Conservation (phyloP, 2,113 vertebrate species). For the Oxyruncus cristatus region DNA sequence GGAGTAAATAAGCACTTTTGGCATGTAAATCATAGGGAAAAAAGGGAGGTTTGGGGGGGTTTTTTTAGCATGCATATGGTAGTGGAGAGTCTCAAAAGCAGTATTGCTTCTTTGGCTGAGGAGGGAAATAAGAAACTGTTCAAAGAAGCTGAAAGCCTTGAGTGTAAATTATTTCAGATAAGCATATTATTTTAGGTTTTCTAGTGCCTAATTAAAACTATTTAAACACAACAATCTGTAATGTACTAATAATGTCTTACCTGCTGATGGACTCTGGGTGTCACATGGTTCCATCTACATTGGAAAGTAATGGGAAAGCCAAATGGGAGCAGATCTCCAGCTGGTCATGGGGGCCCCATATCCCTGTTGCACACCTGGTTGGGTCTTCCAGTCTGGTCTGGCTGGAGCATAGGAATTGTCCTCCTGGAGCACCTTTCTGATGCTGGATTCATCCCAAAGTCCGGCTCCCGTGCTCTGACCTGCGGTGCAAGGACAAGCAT, state of each 20-base stretch:
- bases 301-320: background rate
- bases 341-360: background rate
- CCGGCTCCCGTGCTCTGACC: background rate
- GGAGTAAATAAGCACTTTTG: background rate
- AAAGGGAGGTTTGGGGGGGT: background rate
- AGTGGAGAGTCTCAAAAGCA: background rate
- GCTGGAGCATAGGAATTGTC: background rate
- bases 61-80: background rate
- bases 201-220: background rate
- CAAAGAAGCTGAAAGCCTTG: background rate
- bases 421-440: background rate
- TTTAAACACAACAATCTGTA: background rate
- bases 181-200: background rate
- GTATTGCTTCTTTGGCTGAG: background rate
- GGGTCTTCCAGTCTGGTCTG: background rate
- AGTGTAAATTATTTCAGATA: background rate
- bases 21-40: background rate
- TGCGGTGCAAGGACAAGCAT: background rate
- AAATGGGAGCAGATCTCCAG: background rate
- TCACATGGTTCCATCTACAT: background rate
- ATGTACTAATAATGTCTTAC: background rate
- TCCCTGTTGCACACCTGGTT: rapidly evolving
- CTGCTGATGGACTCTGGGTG: background rate
- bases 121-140: background rate
- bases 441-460: background rate